Evolutionary conservation across 2,888 invertebrate genomes (phyloP).

Genomic region (Labia minor): DNA sequence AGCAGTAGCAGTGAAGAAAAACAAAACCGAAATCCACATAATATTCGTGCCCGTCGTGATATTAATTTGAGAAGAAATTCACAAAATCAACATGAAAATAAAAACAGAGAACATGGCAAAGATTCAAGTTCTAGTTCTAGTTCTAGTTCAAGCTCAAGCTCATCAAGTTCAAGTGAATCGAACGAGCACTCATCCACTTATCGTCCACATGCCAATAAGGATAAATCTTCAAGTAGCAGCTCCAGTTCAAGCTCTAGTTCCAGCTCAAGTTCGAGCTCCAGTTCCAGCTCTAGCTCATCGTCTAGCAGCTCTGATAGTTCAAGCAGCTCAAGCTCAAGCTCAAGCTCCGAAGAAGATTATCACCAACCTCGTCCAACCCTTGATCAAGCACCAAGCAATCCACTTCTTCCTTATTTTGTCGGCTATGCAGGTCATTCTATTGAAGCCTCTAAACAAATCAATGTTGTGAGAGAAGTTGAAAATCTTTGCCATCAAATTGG

Average conservation of each 20-base stretch:
- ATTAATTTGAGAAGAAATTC: too few relatives aligned
- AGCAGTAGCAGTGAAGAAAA: neutral
- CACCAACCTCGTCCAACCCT: constrained; percentile 20
- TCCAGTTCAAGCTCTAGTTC: neutral
- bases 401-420: constrained; percentile 33
- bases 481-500: constrained; percentile 46
- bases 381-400: constrained; percentile 22
- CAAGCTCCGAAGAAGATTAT: constrained; percentile 15
- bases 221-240: too few relatives aligned
- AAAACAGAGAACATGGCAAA: too few relatives aligned
- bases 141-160: too few relatives aligned
- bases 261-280: constrained; percentile 14
- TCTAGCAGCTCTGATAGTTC: constrained; percentile 18
- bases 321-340: constrained; percentile 22
- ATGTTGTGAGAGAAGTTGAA: constrained; percentile 31
- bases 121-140: too few relatives aligned
- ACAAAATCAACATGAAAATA: too few relatives aligned
- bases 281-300: neutral
- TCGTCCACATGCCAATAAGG: too few relatives aligned
- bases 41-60: too few relatives aligned
- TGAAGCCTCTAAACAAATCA: constrained; percentile 30
- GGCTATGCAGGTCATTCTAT: constrained; percentile 41
- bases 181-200: too few relatives aligned
- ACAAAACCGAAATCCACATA: too few relatives aligned
- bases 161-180: too few relatives aligned